Evolutionary conservation across 2,888 invertebrate species (phyloP), one percentile per base, ranked within the genome.

Genomic region (Drosophila acutilabella): DNA sequence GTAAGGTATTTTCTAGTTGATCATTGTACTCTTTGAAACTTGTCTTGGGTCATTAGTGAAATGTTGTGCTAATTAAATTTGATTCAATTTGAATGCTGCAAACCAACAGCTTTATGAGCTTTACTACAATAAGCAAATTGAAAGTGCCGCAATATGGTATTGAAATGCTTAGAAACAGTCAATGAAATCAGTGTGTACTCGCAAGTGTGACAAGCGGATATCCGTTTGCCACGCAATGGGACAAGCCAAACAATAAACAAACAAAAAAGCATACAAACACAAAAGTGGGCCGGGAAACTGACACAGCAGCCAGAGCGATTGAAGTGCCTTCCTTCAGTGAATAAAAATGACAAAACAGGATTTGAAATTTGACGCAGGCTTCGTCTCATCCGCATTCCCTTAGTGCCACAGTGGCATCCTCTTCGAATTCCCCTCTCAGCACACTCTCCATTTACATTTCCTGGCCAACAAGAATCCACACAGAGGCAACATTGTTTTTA

Each of bases 401-500:
- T 13, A n/a, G n/a, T 13, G n/a, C 7, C 26, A 10, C 14, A 4
- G 8, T n/a, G 23, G 3, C 47, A 14, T 47, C 45, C 45, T 26
- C 26, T 14, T 14, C 40, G 53, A 30, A 8, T 30, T 30, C 30
- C 30, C 30, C 30, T 26, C 30, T 20, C 30, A 8, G 30, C 2
- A 30, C 30, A 30, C 30, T 13, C 38, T 14, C 14, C 51, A 23
- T 40, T 47, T 48, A 30, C 45, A 48, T 60, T 60, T 71, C 60
- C 77, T 54, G 69, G 40, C 68, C 62, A 70, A 66, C 70, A 57
- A 69, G 54, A 73, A 74, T 66, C 44, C 66, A 26, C 54, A 61
- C 64, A 62, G 71, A 66, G 66, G 80, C 85, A 84, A 84, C 86
- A 81, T 86, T 86, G 88, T 88, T 86, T 86, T 86, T 88, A 86